Percentiles rank a stretch among this genome's conserved stretches.
These are phyloP conservation scores for Eutolmus rufibarbis DNA, from an alignment of 2,888 invertebrate species.

Conservation along the genomic window DNA sequence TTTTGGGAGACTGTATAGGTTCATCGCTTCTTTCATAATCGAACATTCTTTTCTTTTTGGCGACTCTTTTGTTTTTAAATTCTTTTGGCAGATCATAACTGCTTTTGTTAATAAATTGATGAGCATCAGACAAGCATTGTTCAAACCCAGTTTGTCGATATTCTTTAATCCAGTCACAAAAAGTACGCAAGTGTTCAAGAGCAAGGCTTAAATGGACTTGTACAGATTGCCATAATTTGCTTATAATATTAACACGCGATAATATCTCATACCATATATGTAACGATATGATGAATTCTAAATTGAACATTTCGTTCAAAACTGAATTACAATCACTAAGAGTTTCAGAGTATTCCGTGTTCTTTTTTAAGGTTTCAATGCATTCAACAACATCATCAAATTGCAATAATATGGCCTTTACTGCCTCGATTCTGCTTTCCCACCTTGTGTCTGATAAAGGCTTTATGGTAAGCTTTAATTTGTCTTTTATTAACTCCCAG, in stretches of 20 bases:
- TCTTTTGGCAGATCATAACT: not conserved
- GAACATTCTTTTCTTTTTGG: too few species aligned
- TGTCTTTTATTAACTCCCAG: not conserved
- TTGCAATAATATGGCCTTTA: not conserved
- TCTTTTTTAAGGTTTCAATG: not conserved
- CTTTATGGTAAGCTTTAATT: not conserved
- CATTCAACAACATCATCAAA: not conserved
- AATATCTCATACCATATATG: not conserved
- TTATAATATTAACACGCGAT: not conserved
- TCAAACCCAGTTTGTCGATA: not conserved
- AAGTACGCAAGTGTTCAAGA: not conserved
- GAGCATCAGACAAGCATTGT: not conserved
- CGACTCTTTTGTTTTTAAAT: not conserved
- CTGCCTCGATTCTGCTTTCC: not conserved
- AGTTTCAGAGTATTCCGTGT: too few species aligned
- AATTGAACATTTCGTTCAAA: too few species aligned
- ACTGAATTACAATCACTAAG: too few species aligned
- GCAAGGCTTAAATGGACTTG: not conserved
- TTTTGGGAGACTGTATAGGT: not conserved
- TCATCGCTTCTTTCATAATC: not conserved
- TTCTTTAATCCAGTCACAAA: not conserved
- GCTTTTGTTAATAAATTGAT: conserved; percentile 15
- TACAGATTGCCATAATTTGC: not conserved
- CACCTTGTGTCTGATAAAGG: not conserved
- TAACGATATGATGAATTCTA: too few species aligned